A percentile compares a stretch with the other conserved stretches of the same genome.
phyloP scores from a whole-genome alignment of 2,888 invertebrate species.

The Aphidius colemani region DNA sequence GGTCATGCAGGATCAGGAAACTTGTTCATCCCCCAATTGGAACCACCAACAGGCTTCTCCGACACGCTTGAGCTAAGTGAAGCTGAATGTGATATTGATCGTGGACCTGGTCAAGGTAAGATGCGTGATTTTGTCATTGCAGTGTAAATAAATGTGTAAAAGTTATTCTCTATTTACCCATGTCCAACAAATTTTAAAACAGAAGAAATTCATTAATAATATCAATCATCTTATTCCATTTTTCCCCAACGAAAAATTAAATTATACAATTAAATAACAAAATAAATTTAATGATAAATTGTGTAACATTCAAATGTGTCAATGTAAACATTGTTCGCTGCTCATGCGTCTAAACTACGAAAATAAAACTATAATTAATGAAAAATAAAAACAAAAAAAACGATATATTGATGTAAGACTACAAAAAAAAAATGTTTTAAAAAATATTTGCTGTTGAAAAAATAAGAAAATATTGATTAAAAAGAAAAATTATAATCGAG shows the following conservation, averaged over 20 bases:
- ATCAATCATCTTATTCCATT: neutral
- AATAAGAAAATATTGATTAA: conserved; percentile 23
- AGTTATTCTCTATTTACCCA: neutral
- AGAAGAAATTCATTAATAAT: conserved; percentile 19
- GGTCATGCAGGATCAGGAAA: conserved; percentile 57
- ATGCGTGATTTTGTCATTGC: conserved; percentile 59
- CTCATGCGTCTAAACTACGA: conserved; percentile 32
- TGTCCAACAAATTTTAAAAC: conserved; percentile 22
- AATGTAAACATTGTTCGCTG: conserved; percentile 27
- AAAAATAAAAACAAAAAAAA: conserved; percentile 22
- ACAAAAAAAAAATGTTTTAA: conserved; percentile 24
- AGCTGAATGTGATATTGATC: conserved; percentile 65
- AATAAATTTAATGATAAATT: conserved; percentile 10
- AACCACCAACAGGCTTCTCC: conserved; percentile 86
- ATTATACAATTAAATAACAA: conserved; percentile 1
- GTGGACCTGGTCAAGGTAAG: conserved; percentile 54
- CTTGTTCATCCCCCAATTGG: conserved; percentile 60
- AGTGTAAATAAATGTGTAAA: conserved; percentile 54
- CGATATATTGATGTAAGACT: conserved; percentile 27
- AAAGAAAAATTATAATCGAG: conserved; percentile 26
- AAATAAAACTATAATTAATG: conserved; percentile 17
- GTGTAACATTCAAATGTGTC: conserved; percentile 26
- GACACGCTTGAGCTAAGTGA: conserved; percentile 66
- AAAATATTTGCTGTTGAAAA: conserved; percentile 14
- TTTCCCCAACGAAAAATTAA: neutral